A percentile compares a stretch with the other conserved stretches of the same genome.
These are phyloP conservation scores for Phymorhynchus buccinoides DNA, from an alignment of 1,140 invertebrate species.

Conservation along the genomic window DNA sequence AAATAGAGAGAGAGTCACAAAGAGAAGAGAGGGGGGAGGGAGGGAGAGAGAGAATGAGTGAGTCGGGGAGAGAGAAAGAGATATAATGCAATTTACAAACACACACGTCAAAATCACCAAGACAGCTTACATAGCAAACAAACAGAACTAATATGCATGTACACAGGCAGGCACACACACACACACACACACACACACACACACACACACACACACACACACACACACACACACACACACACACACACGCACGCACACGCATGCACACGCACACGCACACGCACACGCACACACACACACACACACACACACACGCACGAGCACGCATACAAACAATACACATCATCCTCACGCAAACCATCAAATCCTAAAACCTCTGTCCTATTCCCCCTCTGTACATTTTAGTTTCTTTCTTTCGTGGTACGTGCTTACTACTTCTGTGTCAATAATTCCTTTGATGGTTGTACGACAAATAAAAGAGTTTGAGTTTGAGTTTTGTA, in stretches of 20 bases:
- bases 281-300: slow-evolving; percentile 17
- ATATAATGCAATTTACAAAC: background rate
- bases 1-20: background rate
- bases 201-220: slow-evolving; percentile 9
- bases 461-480: no score
- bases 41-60: background rate
- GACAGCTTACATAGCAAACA: background rate
- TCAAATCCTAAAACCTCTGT: no score
- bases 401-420: no score
- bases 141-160: no score
- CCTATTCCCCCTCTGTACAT: no score
- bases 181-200: slow-evolving; percentile 17
- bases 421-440: no score
- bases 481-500: no score
- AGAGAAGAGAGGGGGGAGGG: no score
- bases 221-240: background rate
- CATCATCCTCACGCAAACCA: no score
- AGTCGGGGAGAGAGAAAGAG: background rate
- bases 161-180: background rate
- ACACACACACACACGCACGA: background rate
- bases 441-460: no score
- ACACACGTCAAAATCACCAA: background rate
- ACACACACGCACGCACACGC: background rate
- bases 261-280: slow-evolving; percentile 13
- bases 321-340: background rate